Evolutionary conservation across 2,113 vertebrate genomes (phyloP), one percentile per base, ranked within the genome.

Genomic region (Channa argus): DNA sequence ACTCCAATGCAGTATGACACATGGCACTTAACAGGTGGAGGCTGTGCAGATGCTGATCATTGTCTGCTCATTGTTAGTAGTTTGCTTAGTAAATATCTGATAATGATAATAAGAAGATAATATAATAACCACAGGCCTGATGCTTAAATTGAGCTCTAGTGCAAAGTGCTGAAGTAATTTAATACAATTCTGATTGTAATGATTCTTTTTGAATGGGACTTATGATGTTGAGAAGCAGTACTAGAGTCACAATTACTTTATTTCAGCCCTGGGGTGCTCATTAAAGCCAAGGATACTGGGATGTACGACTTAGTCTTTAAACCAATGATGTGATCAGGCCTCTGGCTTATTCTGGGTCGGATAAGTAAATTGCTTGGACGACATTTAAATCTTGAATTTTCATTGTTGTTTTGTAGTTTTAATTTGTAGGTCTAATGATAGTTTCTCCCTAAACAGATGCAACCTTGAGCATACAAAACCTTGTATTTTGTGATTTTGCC

Each of bases 191-290:
- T 76, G 78, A 66, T 36, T 58, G 74, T 80, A 79, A 79, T 81
- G 77, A 84, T 77, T 85, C 11, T 38, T 69, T 82, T 75, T 87
- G 69, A 83, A 82, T 79, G 39, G 76, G 84, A 82, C 52, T 85
- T 55, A 8, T 33, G 63, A 73, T 89, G 83, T 79, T 24, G 74
- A 77, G 76, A 36, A 76, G 84, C 75, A 44, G 72, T 65, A 52
- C 44, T 53, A 54, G 56, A 82, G 77, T 84, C 56, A 34, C 67
- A 58, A 66, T 53, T 72, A 79, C 79, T 88, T 76, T 74, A 77
- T 71, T 77, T 70, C 72, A 63, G 71, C 84, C 86, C 86, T 56
- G 60, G 59, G 82, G 67, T 73, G 76, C 78, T 90, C 84, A 87
- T 89, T 92, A 89, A 53, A 70, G 46, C 71, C 63, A 34, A 73